Evolutionary conservation across 2,888 invertebrate genomes (phyloP), one percentile per base, ranked within the genome.

Genomic region (Tuberolachnus salignus): DNA sequence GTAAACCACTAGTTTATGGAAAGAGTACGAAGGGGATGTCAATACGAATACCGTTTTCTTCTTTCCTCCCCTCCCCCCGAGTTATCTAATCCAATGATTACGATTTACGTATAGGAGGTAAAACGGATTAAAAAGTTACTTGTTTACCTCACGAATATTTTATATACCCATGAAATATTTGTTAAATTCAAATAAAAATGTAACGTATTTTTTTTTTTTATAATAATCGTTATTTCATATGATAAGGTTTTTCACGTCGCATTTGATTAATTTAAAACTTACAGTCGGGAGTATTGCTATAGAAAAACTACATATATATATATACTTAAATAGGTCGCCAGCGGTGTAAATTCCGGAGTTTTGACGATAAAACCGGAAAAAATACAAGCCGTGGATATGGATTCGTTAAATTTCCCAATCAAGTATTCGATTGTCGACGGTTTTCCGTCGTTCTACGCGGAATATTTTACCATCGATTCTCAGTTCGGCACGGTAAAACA

Each of bases 311-410:
- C 3, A 34, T 4, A 34, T 34, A 6, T 34, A 34, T 34, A 6
- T 34, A 4, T 34, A 34, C 34, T 34, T n/a, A 34, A 34, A 34
- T 83, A 93, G 92, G 92, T 94, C 26, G 92, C 91, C 81, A 92
- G 93, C 83, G 94, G 95, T 1, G 91, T 93, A 0, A 87, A 94
- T 82, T 91, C 94, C 67, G 95, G 95, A 1, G 91, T 94, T 34
- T 88, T 96, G 26, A 91, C 92, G 80, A 91, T 95, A 23, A 89
- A 91, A 49, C 95, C 95, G 0, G 94, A 94, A 84, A 92, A 94
- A 85, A 94, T 96, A 81, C 93, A 94, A 86, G 95, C 95, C 0
- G 91, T 94, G 0, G 95, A 96, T 85, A 92, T 94, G 90, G 95
- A 95, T 84, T 94, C 94, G 0, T 89, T 95, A 63, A 92, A 94